A percentile compares a stretch with the other conserved stretches of the same genome.
These are phyloP conservation scores for Pantherophis guttatus DNA, from an alignment of 2,113 vertebrate genomes.

Conservation along the genomic window DNA sequence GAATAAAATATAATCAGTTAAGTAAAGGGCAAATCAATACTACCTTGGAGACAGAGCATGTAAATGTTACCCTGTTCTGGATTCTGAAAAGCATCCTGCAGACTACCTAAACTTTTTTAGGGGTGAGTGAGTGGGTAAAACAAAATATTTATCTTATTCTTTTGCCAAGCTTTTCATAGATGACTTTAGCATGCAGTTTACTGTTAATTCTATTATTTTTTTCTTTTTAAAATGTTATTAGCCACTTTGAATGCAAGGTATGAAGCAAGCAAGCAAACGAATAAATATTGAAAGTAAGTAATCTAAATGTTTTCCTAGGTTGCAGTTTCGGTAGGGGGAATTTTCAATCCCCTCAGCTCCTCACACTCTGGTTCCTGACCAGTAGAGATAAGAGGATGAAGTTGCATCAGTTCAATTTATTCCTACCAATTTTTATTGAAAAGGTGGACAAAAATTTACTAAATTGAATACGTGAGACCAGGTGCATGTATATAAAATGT, in stretches of 20 bases:
- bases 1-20: neutral
- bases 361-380: neutral
- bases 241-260: neutral
- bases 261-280: neutral
- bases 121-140: neutral
- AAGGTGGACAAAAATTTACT: neutral
- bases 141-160: neutral
- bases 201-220: neutral
- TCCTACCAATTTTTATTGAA: neutral
- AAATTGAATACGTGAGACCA: neutral
- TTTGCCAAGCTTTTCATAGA: neutral
- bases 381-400: neutral
- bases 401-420: neutral
- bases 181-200: neutral
- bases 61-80: neutral
- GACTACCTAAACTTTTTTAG: neutral
- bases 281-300: neutral
- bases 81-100: neutral
- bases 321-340: neutral
- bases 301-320: neutral
- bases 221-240: neutral
- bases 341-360: neutral
- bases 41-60: neutral
- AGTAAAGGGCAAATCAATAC: neutral
- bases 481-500: neutral